Base-by-base conservation (phyloP, 2,888 invertebrate genomes). In the Punctoribates punctum region DNA sequence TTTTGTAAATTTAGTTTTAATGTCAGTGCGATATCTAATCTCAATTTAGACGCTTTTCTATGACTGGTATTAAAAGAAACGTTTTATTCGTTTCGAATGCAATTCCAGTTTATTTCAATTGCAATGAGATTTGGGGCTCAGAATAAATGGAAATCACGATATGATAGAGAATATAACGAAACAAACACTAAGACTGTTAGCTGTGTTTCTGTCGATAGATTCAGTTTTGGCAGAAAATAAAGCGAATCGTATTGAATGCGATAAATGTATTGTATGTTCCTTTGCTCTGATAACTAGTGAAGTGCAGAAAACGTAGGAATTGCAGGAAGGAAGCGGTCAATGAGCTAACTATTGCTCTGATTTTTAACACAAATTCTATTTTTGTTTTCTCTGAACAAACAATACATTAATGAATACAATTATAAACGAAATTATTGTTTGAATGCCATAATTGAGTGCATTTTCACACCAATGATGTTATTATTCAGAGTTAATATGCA, bases 241-340 rank as follows among this genome's bases (percentile, higher is more conserved):
- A 51, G 51, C 17, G 23, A 62, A 62, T 2, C 54, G n/a, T 17
- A 54, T 60, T 27, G 60, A 15, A 15, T 60, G 60, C 29, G 13
- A 23, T 11, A 23, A 27, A 60, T 25, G 29, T 23, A 27, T 23
- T 23, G 25, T 60, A 60, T 60, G 25, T 60, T 60, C 23, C 13
- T n/a, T 67, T 38, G 67, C 38, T n/a, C 54, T 38, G 67, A 67
- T 67, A 67, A 29, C 17, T 38, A n/a, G 67, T 67, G n/a, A 65
- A 29, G 34, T 34, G 34, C 29, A 11, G 27, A 25, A 67, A 42
- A 67, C 34, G 34, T 34, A 34, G 34, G 34, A 67, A 67, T 67
- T 67, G 29, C 67, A 67, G 67, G 67, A 67, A 67, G 67, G 67
- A 67, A 67, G 67, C 67, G 67, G 67, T 67, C 38, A 38, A 67